Evolutionary conservation across 2,113 vertebrate genomes (phyloP), one percentile per base, ranked within the genome.

Genomic region (Prinia subflava): DNA sequence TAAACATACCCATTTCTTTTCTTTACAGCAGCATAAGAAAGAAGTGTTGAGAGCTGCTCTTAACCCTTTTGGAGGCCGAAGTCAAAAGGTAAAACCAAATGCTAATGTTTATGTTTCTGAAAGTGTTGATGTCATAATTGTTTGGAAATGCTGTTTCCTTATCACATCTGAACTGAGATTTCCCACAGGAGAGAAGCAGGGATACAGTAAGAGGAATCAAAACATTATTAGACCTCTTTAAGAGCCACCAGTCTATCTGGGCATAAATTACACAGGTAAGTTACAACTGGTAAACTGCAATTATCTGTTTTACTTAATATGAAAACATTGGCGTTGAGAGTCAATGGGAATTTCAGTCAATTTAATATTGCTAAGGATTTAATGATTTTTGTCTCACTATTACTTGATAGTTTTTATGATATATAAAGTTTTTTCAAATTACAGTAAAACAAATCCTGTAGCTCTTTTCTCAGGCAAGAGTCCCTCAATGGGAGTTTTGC

Each of bases 1-100:
- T 97, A 95, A 98, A 96, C 94, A 92, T 94, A 84, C 63, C 23
- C 64, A 41, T 97, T 97, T 94, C 22, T 96, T 95, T 94, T 97
- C 84, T 90, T 97, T 95, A 84, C 94, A 98, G 96, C 76, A 93
- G 97, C 80, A 95, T 78, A 96, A 95, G 95, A 92, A 97, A 95
- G 96, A 96, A 97, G 96, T 98, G 84, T 90, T 97, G 97, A 96
- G 94, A 97, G 91, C 93, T 97, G 81, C 80, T 96, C 96, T 97
- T 97, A 87, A 94, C 95, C 92, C 95, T 94, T 97, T 97, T 90
- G 95, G 86, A 97, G 83, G 93, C 73, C 78, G 5, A 97, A 96
- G 83, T 79, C 92, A 90, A 94, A 97, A 98, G 98, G 96, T 97
- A 98, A 98, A 73, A 39, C 74, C 85, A 86, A 93, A 11, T 35